phyloP scores from a whole-genome alignment of 2,888 invertebrate genomes.

The Adelphocoris suturalis region DNA sequence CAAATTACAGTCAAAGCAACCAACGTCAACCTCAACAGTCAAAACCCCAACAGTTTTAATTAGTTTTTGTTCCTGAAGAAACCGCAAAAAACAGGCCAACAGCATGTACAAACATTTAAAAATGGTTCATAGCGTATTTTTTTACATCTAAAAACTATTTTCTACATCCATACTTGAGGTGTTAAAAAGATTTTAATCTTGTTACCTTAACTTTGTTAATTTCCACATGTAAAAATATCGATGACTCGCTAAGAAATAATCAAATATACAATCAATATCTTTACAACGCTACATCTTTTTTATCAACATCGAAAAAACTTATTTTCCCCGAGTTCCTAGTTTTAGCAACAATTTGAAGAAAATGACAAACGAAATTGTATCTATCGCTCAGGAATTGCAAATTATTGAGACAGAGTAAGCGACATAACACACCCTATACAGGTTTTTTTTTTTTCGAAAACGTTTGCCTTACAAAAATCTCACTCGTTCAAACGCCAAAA shows the following conservation, averaged over 20 bases:
- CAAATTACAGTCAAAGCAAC: too few species aligned
- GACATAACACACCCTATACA: too few species aligned
- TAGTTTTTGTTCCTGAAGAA: too few species aligned
- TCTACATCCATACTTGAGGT: background rate
- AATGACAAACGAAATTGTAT: background rate
- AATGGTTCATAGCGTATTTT: slow-evolving; percentile 12
- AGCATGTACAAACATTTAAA: background rate
- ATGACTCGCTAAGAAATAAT: slow-evolving; percentile 20
- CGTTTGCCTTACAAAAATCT: slow-evolving; percentile 50
- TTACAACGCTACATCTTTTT: background rate
- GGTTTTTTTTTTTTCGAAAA: slow-evolving; percentile 4
- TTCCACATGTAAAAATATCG: slow-evolving; percentile 14
- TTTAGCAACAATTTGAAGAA: background rate
- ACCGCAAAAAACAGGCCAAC: too few species aligned
- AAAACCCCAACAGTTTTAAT: too few species aligned
- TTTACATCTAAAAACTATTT: background rate
- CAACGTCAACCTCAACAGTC: too few species aligned
- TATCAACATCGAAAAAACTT: background rate
- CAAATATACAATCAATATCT: slow-evolving; percentile 28
- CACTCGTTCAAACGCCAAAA: slow-evolving; percentile 61
- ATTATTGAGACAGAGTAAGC: background rate
- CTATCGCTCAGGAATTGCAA: background rate
- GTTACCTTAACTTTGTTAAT: slow-evolving; percentile 23
- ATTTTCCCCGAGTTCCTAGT: background rate
- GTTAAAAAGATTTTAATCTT: background rate